A percentile compares a stretch with the other conserved stretches of the same genome.
Evolutionary conservation across 2,888 invertebrate genomes (phyloP).

Genomic region (Proisotoma minuta): DNA sequence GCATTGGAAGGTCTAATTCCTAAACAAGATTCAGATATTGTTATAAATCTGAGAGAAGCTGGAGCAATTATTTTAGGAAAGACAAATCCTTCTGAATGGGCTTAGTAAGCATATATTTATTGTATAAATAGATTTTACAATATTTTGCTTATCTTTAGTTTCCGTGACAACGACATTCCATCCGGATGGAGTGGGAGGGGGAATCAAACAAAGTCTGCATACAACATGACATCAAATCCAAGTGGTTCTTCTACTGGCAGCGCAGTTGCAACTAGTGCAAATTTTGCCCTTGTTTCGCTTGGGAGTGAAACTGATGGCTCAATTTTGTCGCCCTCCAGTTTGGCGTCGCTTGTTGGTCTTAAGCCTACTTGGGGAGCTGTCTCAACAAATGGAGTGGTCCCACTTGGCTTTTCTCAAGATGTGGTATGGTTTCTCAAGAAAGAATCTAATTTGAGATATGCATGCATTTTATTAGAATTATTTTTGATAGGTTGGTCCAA

Average conservation of each 20-base stretch:
- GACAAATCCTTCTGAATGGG: slow-evolving; percentile 30
- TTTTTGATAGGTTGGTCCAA: slow-evolving; percentile 29
- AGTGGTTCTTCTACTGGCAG: slow-evolving; percentile 27
- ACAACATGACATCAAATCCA: slow-evolving; percentile 20
- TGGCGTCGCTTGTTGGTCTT: slow-evolving; percentile 19
- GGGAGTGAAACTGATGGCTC: slow-evolving; percentile 34
- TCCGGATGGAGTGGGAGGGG: slow-evolving; percentile 37
- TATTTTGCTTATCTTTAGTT: slow-evolving; percentile 15
- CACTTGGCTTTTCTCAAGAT: slow-evolving; percentile 30
- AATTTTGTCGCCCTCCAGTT: slow-evolving; percentile 20
- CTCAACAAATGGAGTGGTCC: slow-evolving; percentile 27
- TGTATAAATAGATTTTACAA: neutral
- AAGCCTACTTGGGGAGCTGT: slow-evolving; percentile 25
- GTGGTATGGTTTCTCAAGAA: too few species aligned
- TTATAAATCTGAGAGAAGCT: slow-evolving; percentile 19
- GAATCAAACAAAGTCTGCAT: slow-evolving; percentile 23
- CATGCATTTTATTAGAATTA: too few species aligned
- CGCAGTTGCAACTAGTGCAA: slow-evolving; percentile 24
- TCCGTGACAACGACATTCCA: slow-evolving; percentile 23
- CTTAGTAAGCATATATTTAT: slow-evolving; percentile 25
- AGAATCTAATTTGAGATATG: too few species aligned
- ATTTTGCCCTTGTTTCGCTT: slow-evolving; percentile 26
- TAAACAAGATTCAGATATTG: slow-evolving; percentile 22
- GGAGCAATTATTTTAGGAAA: slow-evolving; percentile 36
- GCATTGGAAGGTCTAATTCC: slow-evolving; percentile 23